These are phyloP conservation scores for Dorcus parallelipipedus DNA, from an alignment of 2,888 invertebrate genomes.

Conservation along the genomic window DNA sequence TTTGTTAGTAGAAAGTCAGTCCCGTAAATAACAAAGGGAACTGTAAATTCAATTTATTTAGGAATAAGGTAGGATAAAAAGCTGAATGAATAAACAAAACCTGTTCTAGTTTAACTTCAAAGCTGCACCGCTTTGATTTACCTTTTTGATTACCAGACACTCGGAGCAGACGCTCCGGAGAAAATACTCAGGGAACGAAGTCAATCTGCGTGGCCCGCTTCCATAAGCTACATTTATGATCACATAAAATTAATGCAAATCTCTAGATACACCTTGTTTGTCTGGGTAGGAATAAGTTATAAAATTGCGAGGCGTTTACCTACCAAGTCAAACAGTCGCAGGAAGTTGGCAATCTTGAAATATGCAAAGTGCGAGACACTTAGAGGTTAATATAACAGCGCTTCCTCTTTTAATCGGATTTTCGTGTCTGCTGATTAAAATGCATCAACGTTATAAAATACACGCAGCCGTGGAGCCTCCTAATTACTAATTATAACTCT, in stretches of 20 bases:
- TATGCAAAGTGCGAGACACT: conserved; percentile 48
- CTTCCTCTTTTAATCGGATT: conserved; percentile 49
- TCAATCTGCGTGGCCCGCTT: conserved; percentile 29
- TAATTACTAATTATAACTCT: conserved; percentile 52
- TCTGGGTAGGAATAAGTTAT: conserved; percentile 37
- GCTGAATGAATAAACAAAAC: conserved; percentile 41
- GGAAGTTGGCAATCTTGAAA: conserved; percentile 36
- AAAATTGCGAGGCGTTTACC: conserved; percentile 40
- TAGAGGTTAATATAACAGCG: conserved; percentile 41
- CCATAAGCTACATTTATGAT: conserved; percentile 46
- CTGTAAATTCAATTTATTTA: conserved; percentile 42
- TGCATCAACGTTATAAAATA: conserved; percentile 42
- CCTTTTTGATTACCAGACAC: conserved; percentile 44
- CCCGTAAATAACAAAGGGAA: conserved; percentile 23
- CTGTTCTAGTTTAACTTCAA: conserved; percentile 37
- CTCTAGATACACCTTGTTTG: conserved; percentile 49
- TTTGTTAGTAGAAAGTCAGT: too few species aligned
- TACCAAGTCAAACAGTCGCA: conserved; percentile 38
- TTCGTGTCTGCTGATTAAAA: conserved; percentile 49
- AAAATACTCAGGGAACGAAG: conserved; percentile 24
- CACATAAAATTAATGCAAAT: conserved; percentile 51
- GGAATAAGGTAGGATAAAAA: conserved; percentile 44
- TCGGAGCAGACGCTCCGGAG: conserved; percentile 28
- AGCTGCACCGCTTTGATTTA: conserved; percentile 43
- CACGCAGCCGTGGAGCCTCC: conserved; percentile 44